phyloP scores from a whole-genome alignment of 2,797 vertebrate species.

The Sylvia borin region DNA sequence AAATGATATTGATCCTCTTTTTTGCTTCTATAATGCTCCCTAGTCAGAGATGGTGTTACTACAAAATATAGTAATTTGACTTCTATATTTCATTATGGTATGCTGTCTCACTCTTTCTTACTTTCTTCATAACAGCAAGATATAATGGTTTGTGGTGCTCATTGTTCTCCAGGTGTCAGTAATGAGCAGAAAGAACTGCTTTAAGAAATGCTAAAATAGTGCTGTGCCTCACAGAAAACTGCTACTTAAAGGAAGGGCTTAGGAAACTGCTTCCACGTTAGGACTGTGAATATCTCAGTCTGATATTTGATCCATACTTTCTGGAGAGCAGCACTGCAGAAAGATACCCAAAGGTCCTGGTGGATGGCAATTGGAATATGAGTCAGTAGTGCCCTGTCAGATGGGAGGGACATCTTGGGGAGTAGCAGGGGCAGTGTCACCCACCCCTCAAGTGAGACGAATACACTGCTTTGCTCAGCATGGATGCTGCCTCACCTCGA shows the following conservation, averaged over 20 bases:
- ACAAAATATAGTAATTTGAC: background rate
- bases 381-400: background rate
- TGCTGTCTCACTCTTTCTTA: background rate
- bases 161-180: background rate
- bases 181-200: background rate
- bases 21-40: background rate
- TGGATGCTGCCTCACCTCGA: accelerated
- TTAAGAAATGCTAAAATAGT: background rate
- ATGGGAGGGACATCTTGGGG: too few relatives aligned
- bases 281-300: background rate
- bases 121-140: background rate
- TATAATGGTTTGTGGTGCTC: background rate
- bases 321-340: background rate
- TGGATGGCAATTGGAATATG: background rate
- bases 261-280: background rate
- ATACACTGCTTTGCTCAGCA: background rate
- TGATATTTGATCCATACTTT: background rate
- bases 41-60: background rate
- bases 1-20: background rate
- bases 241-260: background rate
- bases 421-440: accelerated
- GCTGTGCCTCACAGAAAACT: background rate
- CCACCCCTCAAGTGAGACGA: background rate
- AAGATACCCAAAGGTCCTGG: background rate
- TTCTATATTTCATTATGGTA: background rate